phyloP scores from a whole-genome alignment of 2,888 invertebrate genomes.

The Sussaba pulchella region DNA sequence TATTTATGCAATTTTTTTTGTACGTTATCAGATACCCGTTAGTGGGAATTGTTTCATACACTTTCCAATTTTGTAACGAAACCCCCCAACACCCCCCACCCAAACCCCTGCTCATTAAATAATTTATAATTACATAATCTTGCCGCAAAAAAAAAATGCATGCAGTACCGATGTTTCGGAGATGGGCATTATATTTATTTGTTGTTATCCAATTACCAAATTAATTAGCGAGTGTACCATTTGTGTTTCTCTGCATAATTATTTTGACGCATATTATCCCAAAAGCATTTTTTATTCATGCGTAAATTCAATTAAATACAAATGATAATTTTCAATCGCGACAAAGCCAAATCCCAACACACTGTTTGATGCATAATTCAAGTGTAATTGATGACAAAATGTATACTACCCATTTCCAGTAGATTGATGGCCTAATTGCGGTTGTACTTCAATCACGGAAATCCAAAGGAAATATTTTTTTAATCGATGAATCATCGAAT shows the following conservation, averaged over 20 bases:
- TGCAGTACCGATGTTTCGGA: conserved; percentile 22
- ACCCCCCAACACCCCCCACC: background rate
- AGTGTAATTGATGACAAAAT: background rate
- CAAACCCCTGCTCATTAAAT: too few relatives aligned
- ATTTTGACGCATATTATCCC: too few relatives aligned
- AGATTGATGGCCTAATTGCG: background rate
- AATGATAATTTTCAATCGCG: conserved; percentile 55
- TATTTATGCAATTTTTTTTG: conserved; percentile 49
- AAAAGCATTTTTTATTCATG: too few relatives aligned
- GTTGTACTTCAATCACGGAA: too few relatives aligned
- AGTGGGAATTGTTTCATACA: conserved; percentile 35
- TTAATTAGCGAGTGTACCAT: background rate
- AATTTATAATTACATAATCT: background rate
- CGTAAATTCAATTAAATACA: conserved; percentile 55
- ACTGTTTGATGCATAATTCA: background rate
- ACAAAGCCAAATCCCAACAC: background rate
- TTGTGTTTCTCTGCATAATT: too few relatives aligned
- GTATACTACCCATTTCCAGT: conserved; percentile 3
- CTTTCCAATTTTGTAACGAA: conserved; percentile 49
- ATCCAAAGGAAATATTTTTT: too few relatives aligned
- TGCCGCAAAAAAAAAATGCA: conserved; percentile 16
- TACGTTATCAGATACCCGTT: conserved; percentile 81
- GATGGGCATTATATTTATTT: conserved; percentile 11
- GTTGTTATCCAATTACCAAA: background rate
- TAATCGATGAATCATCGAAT: background rate